Conservation (phyloP, 30 jellyfish, hydroid and myxozoan species). For the Hydractinia symbiolongicarpus region DNA sequence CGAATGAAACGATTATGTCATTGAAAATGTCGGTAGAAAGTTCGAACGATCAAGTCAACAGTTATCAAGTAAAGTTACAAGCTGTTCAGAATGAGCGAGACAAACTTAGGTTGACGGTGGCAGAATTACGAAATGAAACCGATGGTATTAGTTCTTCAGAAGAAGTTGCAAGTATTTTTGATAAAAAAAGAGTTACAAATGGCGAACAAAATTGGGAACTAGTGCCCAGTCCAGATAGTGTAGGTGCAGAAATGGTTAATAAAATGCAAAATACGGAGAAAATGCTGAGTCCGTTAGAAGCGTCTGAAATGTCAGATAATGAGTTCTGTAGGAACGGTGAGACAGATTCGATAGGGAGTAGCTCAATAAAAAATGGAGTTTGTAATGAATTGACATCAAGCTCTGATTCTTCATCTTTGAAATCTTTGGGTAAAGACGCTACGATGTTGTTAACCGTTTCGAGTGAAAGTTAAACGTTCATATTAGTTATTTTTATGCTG, state of each 20-base stretch:
- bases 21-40: slow-evolving; percentile 41
- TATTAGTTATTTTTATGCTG: too few species aligned
- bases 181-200: slow-evolving; percentile 25
- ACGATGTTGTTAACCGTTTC: too few species aligned
- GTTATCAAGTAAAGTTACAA: background rate
- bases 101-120: slow-evolving; percentile 36
- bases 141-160: slow-evolving; percentile 28
- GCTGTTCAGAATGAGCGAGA: slow-evolving; percentile 15
- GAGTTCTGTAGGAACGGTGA: too few species aligned
- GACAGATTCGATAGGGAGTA: too few species aligned
- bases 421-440: too few species aligned
- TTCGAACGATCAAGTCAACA: slow-evolving; percentile 17
- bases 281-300: too few species aligned
- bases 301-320: too few species aligned
- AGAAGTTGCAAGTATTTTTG: slow-evolving; percentile 32
- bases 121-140: slow-evolving; percentile 45
- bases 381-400: too few species aligned
- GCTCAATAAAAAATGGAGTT: too few species aligned
- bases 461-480: too few species aligned
- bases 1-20: slow-evolving; percentile 50
- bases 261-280: too few species aligned
- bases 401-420: too few species aligned
- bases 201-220: slow-evolving; percentile 81
- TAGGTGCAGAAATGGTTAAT: slow-evolving; percentile 43
- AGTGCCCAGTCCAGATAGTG: slow-evolving; percentile 89